Base-by-base conservation (phyloP, 2,797 vertebrate genomes). In the Coccyzus lansbergi region DNA sequence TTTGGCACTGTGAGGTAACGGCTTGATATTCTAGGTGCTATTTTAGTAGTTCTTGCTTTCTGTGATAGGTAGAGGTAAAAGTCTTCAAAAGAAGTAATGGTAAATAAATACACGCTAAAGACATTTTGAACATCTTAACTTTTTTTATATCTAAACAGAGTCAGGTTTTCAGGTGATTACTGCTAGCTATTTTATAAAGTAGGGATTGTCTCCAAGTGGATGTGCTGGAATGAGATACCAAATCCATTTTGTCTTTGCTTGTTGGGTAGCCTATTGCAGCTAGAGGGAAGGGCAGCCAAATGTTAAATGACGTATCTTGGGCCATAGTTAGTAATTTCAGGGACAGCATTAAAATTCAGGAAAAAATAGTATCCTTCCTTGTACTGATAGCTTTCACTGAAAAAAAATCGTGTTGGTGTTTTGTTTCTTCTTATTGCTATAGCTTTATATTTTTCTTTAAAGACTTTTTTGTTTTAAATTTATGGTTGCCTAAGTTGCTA, bases 181-280 rank as follows among this genome's bases (percentile, higher is more conserved):
- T 90, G 46, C 58, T 81, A 82, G 25, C 77, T 4, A 5, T 79
- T 79, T 84, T 65, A 28, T 56, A 42, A 59, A 92, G 55, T 29
- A 76, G 21, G 31, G 22, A 38, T 62, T 83, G 56, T 88, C 56
- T 93, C 52, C 49, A 74, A 83, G 72, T 67, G 36, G 17, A 19
- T 80, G 36, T 89, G 31, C 15, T 85, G 56, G 51, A 69, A 59
- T 52, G 79, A 59, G 52, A 58, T 87, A 79, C 33, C 44, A 85
- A 89, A 87, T 85, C 52, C 71, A 19, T 62, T 80, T 70, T 63
- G 81, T 83, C 48, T 89, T 65, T 89, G 38, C 52, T 89, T 90
- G 78, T 77, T 70, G 67, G 34, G 53, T 40, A 83, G 24, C 52
- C 65, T 90, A 4, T 52, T 88, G 33, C 14, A 88, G 63, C 48